Evolutionary conservation across 2,888 invertebrate species (phyloP), one percentile per base, ranked within the genome.

Genomic region (Azorinus chamasolen): DNA sequence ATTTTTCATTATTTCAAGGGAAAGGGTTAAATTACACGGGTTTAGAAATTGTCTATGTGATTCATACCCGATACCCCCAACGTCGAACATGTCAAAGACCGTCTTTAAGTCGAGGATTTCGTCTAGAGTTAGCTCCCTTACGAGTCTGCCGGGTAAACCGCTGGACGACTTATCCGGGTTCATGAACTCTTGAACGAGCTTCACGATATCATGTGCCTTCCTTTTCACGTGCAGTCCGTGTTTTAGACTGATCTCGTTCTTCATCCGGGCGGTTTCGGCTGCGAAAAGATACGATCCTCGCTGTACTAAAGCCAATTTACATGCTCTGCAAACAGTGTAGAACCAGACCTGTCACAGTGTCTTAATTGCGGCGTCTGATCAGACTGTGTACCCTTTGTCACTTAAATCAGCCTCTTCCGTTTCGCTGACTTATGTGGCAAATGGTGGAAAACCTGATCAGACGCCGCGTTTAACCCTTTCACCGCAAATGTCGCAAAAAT

Each of bases 61-160:
- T 58, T 58, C 84, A 59, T 76, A 88, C 89, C 89, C 89, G 51
- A 66, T 84, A 22, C 86, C 84, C 20, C 86, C 85, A 18, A 83
- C 83, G 46, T 89, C 89, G 72, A 87, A 89, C 78, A 89, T 77
- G 64, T 86, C 87, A 72, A 87, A 89, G 24, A 88, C 80, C 32
- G 80, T 64, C 62, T 85, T 83, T 6, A 89, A 71, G 63, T 89
- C 89, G 43, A 79, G 55, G 22, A 89, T 88, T 71, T 89, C 89
- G 6, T 83, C 77, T 4, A 79, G 55, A 20, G 88, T 88, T 16
- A 89, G 66, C 25, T 80, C 81, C 27, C 79, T 64, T 2, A 77
- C 72, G 25, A 89, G 79, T 24, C 83, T 71, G 12, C 83, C 83
- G 0, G 89, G 87, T 1, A 89, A 70, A 18, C 83, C 82, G 25